Conservation (phyloP, 2,113 vertebrate species). For the Xyliphius kryptos region DNA sequence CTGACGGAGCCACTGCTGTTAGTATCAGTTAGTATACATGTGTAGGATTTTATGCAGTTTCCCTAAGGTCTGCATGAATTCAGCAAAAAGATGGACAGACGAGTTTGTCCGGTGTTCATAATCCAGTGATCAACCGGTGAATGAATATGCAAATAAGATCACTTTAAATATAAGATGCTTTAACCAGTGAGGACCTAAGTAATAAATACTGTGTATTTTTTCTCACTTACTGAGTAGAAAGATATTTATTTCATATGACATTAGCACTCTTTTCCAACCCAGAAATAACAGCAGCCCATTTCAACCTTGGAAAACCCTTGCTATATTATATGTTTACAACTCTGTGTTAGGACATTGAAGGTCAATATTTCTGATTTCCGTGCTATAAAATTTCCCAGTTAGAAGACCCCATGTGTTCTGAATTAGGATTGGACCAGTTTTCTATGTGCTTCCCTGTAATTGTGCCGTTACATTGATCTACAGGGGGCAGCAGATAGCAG, state of each 20-base stretch:
- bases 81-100: too few relatives aligned
- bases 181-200: neutral
- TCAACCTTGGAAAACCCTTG: neutral
- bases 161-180: conserved; percentile 6
- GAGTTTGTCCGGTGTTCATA: too few relatives aligned
- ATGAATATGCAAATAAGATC: neutral
- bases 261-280: neutral
- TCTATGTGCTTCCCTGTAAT: neutral
- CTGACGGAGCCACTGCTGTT: too few relatives aligned
- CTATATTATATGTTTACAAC: conserved; percentile 1
- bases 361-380: neutral
- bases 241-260: neutral
- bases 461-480: neutral
- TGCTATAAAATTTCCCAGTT: conserved; percentile 1
- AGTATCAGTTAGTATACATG: too few relatives aligned
- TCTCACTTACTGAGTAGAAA: conserved; percentile 6
- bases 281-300: conserved; percentile 2
- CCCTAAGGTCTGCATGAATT: too few relatives aligned
- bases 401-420: neutral
- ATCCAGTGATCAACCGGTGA: too few relatives aligned
- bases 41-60: too few relatives aligned
- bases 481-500: conserved; percentile 14
- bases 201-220: neutral
- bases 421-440: conserved; percentile 1
- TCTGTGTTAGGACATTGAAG: conserved; percentile 2